phyloP scores from a whole-genome alignment of 2,797 vertebrate species.

The Anguilla marmorata region DNA sequence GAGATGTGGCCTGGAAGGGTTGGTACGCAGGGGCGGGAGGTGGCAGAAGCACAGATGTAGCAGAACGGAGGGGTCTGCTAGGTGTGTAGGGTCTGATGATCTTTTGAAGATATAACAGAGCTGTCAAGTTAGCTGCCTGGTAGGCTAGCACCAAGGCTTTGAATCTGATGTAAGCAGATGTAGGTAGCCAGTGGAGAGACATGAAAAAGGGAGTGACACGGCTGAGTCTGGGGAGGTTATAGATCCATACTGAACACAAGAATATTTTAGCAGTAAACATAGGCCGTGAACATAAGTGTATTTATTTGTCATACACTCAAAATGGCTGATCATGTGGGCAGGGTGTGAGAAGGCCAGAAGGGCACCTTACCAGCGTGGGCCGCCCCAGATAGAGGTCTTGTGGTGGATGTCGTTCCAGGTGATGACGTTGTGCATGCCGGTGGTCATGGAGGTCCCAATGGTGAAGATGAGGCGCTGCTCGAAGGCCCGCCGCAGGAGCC shows the following conservation, averaged over 20 bases:
- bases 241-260: not conserved
- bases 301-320: not conserved
- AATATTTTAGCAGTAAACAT: not conserved
- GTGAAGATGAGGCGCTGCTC: slow-evolving; percentile 95
- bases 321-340: not conserved
- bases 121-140: no score
- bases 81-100: no score
- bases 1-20: no score
- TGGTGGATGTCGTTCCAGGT: slow-evolving; percentile 98
- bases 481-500: slow-evolving; percentile 87
- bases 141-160: no score
- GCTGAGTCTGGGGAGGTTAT: not conserved
- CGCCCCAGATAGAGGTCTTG: slow-evolving; percentile 93
- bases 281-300: no score
- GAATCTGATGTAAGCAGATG: no score
- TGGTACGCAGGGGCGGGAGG: no score
- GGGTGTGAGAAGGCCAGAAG: not conserved
- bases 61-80: no score
- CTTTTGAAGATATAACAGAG: no score
- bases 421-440: slow-evolving; percentile 93
- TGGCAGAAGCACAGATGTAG: no score
- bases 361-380: slow-evolving; percentile 85
- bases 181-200: no score
- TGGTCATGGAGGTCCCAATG: slow-evolving; percentile 93
- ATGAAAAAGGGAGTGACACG: not conserved